Evolutionary conservation across 2,113 vertebrate species (phyloP), one percentile per base, ranked within the genome.

Genomic region (Laticauda colubrina): DNA sequence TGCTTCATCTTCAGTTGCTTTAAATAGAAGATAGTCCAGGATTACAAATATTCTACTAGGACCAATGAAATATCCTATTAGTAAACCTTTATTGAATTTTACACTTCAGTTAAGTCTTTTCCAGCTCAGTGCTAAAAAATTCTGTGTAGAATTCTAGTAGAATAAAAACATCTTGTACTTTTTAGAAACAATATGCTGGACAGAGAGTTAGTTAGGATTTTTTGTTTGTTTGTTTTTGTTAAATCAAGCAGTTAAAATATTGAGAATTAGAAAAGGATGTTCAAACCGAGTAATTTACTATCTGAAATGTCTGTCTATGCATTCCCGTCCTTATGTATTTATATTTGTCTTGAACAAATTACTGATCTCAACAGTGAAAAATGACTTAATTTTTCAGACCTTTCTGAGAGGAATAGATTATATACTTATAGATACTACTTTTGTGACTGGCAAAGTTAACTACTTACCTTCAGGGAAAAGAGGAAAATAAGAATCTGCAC

Each of bases 221-320:
- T 81, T 92, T 51, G 11, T 57, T 91, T 23, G 90, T 92, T 39
- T 93, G 43, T 23, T 57, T 91, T 57, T 91, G 92, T 91, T 95
- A 95, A 92, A 96, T 93, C 94, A 89, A 92, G 93, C 96, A 94
- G 57, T 26, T 2, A 45, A 86, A 24, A 92, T 93, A 93, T 34
- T 81, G 86, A 92, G 20, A 81, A 75, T 20, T 39, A 1, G 45
- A 11, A 94, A 85, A 55, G 1, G 93, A 91, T 89, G 54, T 4
- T 0, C 18, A 81, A 15, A 2, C 39, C 21, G 4, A n/a, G 43
- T 3, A 45, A 3, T 75, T 88, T 56, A 2, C 57, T 34, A 89
- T 81, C 69, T 75, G 39, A 81, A 81, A 39, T 39, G 34, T 81
- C 69, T 81, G 18, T 81, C 69, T 81, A 20, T 81, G 34, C 69